A percentile compares a stretch with the other conserved stretches of the same genome.
Conservation (phyloP, 2,113 vertebrate species). For the Neolamprologus brichardi region DNA sequence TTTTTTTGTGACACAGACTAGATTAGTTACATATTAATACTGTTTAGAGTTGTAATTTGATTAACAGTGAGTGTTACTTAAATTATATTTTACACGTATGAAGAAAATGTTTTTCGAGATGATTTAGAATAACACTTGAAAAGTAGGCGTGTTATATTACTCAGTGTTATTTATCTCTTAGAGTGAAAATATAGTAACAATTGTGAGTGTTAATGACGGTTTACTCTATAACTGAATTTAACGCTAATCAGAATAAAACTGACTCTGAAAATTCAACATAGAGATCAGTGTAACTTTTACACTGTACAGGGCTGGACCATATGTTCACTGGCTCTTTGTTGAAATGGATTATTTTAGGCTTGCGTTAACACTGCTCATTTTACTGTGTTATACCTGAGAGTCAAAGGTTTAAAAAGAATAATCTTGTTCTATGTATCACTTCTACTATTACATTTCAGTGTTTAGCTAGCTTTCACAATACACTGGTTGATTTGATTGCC, state of each 20-base stretch:
- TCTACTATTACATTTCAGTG: not conserved
- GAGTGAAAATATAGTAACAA: not conserved
- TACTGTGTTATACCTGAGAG: not conserved
- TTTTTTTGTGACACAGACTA: not conserved
- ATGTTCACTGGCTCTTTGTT: not conserved
- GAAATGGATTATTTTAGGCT: not conserved
- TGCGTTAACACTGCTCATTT: not conserved
- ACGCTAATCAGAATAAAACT: not conserved
- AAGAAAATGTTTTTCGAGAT: not conserved
- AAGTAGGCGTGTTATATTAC: not conserved
- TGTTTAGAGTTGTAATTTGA: not conserved
- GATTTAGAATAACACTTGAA: not conserved
- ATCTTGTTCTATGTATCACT: not conserved
- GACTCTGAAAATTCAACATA: not conserved
- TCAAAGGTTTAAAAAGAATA: not conserved
- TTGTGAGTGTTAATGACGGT: not conserved
- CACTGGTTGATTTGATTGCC: not conserved
- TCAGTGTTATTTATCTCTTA: not conserved
- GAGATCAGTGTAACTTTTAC: not conserved
- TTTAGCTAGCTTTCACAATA: not conserved
- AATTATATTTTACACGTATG: not conserved
- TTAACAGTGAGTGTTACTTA: not conserved
- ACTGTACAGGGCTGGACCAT: not conserved
- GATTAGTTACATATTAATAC: not conserved
- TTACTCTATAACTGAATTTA: not conserved